Evolutionary conservation across 2,888 invertebrate genomes (phyloP).

Genomic region (Iphiclides podalirius): DNA sequence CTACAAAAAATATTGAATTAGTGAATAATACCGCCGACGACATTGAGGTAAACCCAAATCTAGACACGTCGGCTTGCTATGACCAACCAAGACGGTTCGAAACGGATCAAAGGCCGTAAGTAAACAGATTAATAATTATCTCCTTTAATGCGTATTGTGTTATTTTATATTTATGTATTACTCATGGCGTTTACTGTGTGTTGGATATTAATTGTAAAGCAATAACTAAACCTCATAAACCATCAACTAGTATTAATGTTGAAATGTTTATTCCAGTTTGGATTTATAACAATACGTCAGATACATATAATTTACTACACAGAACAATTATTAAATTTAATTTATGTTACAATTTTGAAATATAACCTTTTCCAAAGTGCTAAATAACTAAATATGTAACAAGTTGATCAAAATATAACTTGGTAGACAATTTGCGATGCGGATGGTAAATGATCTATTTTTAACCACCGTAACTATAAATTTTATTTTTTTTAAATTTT

Average conservation of each 20-base stretch:
- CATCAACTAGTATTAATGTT: neutral
- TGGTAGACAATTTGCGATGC: no score
- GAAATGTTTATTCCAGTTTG: neutral
- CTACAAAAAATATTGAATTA: slow-evolving; percentile 1
- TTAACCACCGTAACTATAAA: neutral
- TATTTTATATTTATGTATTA: neutral
- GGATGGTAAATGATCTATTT: neutral
- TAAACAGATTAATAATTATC: slow-evolving; percentile 25
- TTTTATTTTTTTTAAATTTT: neutral
- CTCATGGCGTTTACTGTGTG: neutral
- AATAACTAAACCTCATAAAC: neutral
- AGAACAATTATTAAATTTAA: no score
- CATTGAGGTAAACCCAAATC: slow-evolving; percentile 14
- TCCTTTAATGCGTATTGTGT: neutral
- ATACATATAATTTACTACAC: no score
- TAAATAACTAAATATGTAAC: no score
- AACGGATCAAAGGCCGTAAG: slow-evolving; percentile 38
- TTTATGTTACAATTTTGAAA: no score
- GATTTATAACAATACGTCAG: no score
- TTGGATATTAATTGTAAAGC: neutral
- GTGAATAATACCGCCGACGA: slow-evolving; percentile 6
- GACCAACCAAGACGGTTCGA: slow-evolving; percentile 29
- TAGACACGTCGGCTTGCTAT: slow-evolving; percentile 5
- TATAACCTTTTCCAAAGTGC: no score
- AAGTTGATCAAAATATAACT: no score